These are phyloP conservation scores for Cyprinella venusta DNA, from an alignment of 2,797 vertebrate genomes.

Conservation along the genomic window DNA sequence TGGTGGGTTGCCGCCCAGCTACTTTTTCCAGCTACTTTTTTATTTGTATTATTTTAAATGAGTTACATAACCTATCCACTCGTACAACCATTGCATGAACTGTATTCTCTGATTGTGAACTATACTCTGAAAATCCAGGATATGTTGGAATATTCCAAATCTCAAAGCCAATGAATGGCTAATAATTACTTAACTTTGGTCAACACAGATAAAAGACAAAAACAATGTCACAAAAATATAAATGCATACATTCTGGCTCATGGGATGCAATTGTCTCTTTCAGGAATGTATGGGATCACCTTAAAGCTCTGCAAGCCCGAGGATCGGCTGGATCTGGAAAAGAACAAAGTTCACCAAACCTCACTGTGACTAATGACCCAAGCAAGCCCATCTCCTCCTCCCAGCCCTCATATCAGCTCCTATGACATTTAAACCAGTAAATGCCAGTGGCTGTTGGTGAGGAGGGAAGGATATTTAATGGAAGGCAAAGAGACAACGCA, in stretches of 20 bases:
- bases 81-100: background rate
- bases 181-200: constrained; percentile 48
- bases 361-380: constrained; percentile 61
- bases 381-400: constrained; percentile 48
- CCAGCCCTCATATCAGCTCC: constrained; percentile 64
- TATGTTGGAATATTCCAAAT: constrained; percentile 23
- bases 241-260: background rate
- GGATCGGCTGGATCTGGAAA: constrained; percentile 34
- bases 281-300: constrained; percentile 31
- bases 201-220: constrained; percentile 42
- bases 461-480: constrained; percentile 63
- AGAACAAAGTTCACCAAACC: constrained; percentile 54
- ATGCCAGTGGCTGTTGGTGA: constrained; percentile 68
- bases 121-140: constrained; percentile 24
- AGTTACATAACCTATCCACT: background rate
- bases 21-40: no score
- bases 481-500: constrained; percentile 61
- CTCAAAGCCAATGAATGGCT: constrained; percentile 14
- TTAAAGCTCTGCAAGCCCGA: constrained; percentile 33
- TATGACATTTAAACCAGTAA: constrained; percentile 74
- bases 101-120: background rate
- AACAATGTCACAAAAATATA: background rate
- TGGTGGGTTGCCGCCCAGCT: no score
- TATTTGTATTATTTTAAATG: background rate
- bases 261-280: constrained; percentile 23